These are phyloP conservation scores for Tetragonisca angustula DNA, from an alignment of 2,888 invertebrate species.

Conservation along the genomic window DNA sequence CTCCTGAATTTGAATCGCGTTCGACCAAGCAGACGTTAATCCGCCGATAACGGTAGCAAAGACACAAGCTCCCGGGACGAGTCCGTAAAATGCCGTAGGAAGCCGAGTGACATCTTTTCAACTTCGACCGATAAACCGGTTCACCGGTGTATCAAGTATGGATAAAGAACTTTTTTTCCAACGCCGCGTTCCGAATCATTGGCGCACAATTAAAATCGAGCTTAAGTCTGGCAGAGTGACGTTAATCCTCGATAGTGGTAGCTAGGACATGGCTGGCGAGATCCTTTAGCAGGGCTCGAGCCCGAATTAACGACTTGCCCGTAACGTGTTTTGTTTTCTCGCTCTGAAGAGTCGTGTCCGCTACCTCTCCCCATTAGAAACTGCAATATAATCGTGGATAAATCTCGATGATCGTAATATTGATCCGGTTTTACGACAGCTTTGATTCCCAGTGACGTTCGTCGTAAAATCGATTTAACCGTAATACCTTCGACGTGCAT, in stretches of 20 bases:
- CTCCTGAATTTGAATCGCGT: conserved; percentile 38
- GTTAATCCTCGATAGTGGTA: conserved; percentile 63
- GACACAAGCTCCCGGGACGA: conserved; percentile 26
- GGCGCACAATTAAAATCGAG: conserved; percentile 63
- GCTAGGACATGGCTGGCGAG: conserved; percentile 40
- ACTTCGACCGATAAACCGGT: conserved; percentile 53
- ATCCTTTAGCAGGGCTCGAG: conserved; percentile 25
- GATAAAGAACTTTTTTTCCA: conserved; percentile 40
- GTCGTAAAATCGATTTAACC: not conserved
- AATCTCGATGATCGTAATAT: not conserved
- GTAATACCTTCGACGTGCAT: not conserved
- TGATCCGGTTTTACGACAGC: conserved; percentile 17
- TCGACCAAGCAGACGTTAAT: conserved; percentile 50
- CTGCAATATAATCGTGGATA: conserved; percentile 3
- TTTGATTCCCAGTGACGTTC: not conserved
- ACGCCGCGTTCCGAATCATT: conserved; percentile 42
- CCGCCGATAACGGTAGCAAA: conserved; percentile 61
- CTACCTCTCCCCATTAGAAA: conserved; percentile 11
- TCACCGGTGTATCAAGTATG: conserved; percentile 30
- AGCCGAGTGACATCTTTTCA: conserved; percentile 47
- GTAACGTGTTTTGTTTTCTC: conserved; percentile 34
- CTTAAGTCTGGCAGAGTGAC: conserved; percentile 57
- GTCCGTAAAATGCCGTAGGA: conserved; percentile 26
- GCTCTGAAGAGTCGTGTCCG: not conserved
- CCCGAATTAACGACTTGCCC: conserved; percentile 8